Evolutionary conservation across 1,140 invertebrate species (phyloP).

Genomic region (Platorchestia sp.): DNA sequence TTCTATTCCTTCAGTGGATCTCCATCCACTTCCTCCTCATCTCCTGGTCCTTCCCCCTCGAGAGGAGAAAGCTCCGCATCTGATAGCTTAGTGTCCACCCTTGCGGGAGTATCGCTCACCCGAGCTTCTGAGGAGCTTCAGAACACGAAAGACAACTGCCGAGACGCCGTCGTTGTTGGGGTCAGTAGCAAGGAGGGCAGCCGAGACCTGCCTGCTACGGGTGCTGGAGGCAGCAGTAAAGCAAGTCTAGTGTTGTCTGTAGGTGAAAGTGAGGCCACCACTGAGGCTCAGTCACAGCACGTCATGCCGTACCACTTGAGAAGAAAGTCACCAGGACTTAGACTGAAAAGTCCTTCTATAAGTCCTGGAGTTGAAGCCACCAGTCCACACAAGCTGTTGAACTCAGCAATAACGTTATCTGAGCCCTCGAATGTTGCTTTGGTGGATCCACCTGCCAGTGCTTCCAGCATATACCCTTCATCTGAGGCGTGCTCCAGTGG

Average conservation of each 20-base stretch:
- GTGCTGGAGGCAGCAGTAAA: not conserved
- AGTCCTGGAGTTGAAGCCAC: conserved; percentile 15
- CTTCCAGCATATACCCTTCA: not conserved
- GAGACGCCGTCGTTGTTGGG: not conserved
- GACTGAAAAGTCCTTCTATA: conserved; percentile 22
- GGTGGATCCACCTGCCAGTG: not conserved
- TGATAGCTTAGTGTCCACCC: not conserved
- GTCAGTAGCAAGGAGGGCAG: not conserved
- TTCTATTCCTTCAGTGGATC: conserved; percentile 17
- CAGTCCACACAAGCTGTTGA: conserved; percentile 25
- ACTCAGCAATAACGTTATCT: conserved; percentile 33
- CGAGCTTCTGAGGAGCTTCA: not conserved
- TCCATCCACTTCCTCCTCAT: not conserved
- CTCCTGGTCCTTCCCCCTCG: not conserved
- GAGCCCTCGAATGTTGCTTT: not conserved
- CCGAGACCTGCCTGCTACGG: not conserved
- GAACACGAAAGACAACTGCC: not conserved
- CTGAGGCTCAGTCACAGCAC: not conserved
- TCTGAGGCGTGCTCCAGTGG: conserved; percentile 3
- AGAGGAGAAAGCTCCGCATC: not conserved
- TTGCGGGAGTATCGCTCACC: not conserved
- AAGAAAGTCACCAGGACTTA: conserved; percentile 7
- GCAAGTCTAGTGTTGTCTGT: not conserved
- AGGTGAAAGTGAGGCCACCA: not conserved
- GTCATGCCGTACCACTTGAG: conserved; percentile 29